Percentiles rank a stretch among this genome's conserved stretches.
Conservation (phyloP, 2,888 invertebrate genomes). For the Taenaris catops region DNA sequence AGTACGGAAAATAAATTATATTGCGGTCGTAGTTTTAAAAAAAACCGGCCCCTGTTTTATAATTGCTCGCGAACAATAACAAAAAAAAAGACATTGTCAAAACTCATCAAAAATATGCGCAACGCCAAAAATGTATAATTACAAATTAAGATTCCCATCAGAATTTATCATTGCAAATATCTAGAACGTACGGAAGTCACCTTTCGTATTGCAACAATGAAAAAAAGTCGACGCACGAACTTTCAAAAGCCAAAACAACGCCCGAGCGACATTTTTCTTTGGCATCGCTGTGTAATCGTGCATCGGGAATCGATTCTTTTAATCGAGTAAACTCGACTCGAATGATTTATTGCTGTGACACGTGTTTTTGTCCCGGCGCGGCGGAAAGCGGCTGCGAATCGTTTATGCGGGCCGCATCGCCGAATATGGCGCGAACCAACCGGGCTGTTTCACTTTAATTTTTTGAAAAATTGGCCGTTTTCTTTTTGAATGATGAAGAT, state of each 20-base stretch:
- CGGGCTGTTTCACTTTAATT: constrained; percentile 58
- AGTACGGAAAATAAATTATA: too few species aligned
- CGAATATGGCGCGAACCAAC: constrained; percentile 37
- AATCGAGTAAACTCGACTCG: constrained; percentile 66
- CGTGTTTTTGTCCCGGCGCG: constrained; percentile 67
- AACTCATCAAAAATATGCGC: constrained; percentile 12
- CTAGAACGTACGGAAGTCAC: constrained; percentile 21
- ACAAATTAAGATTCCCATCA: constrained; percentile 16
- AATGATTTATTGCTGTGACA: constrained; percentile 77
- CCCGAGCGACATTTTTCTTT: constrained; percentile 63
- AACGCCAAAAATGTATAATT: constrained; percentile 15
- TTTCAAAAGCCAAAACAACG: constrained; percentile 45
- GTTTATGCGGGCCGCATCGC: constrained; percentile 67
- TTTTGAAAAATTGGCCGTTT: constrained; percentile 20
- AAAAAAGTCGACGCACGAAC: constrained; percentile 17
- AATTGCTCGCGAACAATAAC: too few species aligned
- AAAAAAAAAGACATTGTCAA: too few species aligned
- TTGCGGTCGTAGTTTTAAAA: too few species aligned
- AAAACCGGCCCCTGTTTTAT: too few species aligned
- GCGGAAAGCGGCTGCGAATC: constrained; percentile 75
- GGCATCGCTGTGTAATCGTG: constrained; percentile 65
- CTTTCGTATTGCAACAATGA: constrained; percentile 15
- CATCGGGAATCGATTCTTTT: constrained; percentile 64
- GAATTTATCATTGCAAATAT: constrained; percentile 19
- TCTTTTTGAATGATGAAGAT: constrained; percentile 20